phyloP scores from a whole-genome alignment of 2,113 vertebrate species.

The Meleagris gallopavo region DNA sequence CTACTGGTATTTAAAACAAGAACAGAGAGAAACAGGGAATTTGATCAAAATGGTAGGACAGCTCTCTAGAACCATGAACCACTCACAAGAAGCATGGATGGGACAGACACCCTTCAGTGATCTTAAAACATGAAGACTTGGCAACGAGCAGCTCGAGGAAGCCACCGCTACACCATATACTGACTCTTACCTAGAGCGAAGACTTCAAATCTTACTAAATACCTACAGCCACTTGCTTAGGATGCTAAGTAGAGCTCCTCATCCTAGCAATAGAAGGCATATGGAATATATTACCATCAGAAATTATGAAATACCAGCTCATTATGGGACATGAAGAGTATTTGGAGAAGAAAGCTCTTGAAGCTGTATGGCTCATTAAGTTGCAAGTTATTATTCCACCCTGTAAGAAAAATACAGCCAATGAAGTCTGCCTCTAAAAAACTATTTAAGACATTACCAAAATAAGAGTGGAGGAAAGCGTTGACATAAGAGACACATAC shows the following conservation, averaged over 20 bases:
- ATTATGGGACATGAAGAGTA: constrained; percentile 49
- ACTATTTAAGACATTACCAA: neutral
- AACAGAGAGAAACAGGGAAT: neutral
- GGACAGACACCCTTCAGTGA: neutral
- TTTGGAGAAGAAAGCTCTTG: neutral
- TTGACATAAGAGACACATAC: neutral
- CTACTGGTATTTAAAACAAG: neutral
- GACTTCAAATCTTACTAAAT: constrained; percentile 27
- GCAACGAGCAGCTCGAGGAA: neutral
- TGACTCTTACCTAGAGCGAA: neutral
- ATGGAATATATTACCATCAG: constrained; percentile 58
- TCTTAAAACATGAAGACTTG: neutral
- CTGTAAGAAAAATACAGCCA: constrained; percentile 6
- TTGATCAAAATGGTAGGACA: neutral
- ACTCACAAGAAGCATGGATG: neutral
- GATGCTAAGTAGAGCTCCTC: constrained; percentile 34
- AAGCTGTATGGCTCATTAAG: constrained; percentile 37
- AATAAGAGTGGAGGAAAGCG: neutral
- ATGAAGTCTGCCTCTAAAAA: constrained; percentile 34
- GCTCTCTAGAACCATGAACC: neutral
- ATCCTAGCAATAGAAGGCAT: neutral
- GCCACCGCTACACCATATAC: rapidly evolving
- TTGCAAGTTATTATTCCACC: constrained; percentile 28
- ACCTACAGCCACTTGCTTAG: constrained; percentile 24
- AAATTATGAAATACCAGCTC: constrained; percentile 53